Conservation (phyloP, 2,797 vertebrate genomes). For the Protosalanx chinensis region DNA sequence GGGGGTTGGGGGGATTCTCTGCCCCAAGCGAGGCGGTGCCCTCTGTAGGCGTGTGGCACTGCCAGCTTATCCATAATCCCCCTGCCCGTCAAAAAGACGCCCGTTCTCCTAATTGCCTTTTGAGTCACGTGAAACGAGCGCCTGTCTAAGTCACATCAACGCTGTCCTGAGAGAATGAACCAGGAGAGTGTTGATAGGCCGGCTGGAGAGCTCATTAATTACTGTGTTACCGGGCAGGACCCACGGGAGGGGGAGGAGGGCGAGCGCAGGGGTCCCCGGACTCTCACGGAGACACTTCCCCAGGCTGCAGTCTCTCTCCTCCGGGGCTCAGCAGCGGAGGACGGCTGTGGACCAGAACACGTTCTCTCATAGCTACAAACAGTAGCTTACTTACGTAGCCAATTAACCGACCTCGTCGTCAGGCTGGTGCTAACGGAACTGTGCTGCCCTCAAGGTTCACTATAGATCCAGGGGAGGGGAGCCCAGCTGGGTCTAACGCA, state of each 20-base stretch:
- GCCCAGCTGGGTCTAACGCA: not conserved
- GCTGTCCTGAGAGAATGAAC: slow-evolving; percentile 59
- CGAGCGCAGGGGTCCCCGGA: slow-evolving; percentile 42
- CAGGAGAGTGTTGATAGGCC: slow-evolving; percentile 55
- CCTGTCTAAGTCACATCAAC: slow-evolving; percentile 68
- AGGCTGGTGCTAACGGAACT: not conserved
- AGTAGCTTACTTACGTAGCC: slow-evolving; percentile 8
- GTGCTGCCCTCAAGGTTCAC: not conserved
- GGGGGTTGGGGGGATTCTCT: slow-evolving; percentile 41
- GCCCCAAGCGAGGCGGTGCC: slow-evolving; percentile 40
- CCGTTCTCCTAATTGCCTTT: slow-evolving; percentile 77
- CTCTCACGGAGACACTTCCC: slow-evolving; percentile 60
- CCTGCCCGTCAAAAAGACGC: slow-evolving; percentile 67
- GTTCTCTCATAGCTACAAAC: not conserved
- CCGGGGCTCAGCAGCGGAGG: slow-evolving; percentile 54
- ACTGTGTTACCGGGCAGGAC: slow-evolving; percentile 56
- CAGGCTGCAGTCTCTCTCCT: slow-evolving; percentile 61
- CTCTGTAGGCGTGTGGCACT: slow-evolving; percentile 46
- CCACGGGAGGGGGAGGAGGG: slow-evolving; percentile 42
- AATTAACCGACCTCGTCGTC: no score
- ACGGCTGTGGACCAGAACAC: not conserved
- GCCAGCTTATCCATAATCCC: slow-evolving; percentile 72
- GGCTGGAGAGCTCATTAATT: slow-evolving; percentile 68
- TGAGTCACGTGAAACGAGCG: slow-evolving; percentile 76
- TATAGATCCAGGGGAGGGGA: not conserved